Evolutionary conservation across 2,888 invertebrate genomes (phyloP), one percentile per base, ranked within the genome.

Genomic region (Aphidoletes aphidimyza): DNA sequence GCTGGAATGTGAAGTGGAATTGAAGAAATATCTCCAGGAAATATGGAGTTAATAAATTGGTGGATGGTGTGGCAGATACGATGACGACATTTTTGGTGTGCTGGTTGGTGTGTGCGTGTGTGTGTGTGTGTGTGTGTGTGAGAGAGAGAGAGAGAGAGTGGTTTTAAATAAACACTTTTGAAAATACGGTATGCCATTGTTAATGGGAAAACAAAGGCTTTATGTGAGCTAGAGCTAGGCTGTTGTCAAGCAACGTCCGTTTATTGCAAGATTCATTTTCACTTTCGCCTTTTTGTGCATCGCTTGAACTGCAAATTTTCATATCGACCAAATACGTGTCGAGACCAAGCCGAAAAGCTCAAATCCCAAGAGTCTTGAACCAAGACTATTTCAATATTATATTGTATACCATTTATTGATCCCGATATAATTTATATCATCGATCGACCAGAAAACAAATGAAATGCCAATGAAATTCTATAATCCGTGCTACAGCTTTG

Each of bases 11-110:
- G 26, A 11, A 54, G 54, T 54, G 11, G 22, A 54, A 54, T 54
- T 42, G 42, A 42, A 69, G 69, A 14, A 69, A 69, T 69, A 69
- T 69, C 69, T 69, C 30, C 14, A 69, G 69, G 34, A 69, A 69
- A 69, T 30, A 34, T 69, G 5, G 17, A 30, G 69, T 30, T 34
- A 69, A 30, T 69, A 34, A 69, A 11, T 69, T 69, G 69, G 69
- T 14, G 14, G 14, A 69, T 30, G 69, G 6, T 26, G 34, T 69
- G 69, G 22, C n/a, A 69, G 69, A 54, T 22, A 42, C 6, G 42
- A 42, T 14, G 42, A 14, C 42, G 14, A 6, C 8, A 42, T 42
- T 9, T 42, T 42, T 14, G 42, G 42, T 42, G 42, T 42, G 42
- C 6, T 42, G 6, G 6, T 42, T 9, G 14, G 6, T n/a, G n/a